A percentile compares a stretch with the other conserved stretches of the same genome.
Evolutionary conservation across 2,113 vertebrate genomes (phyloP).

Genomic region (Amblyopsis rosae): DNA sequence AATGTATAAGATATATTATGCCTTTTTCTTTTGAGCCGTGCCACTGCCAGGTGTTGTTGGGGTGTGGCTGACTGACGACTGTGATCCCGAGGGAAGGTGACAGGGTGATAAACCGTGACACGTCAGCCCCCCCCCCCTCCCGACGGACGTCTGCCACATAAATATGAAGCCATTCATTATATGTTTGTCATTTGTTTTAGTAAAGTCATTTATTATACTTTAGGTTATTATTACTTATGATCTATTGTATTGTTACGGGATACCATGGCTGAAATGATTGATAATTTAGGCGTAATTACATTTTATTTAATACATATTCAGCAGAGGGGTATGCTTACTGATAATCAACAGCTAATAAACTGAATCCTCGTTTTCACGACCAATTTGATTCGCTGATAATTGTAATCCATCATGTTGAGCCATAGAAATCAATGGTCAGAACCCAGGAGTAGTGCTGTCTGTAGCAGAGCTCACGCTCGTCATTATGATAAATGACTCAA

Average conservation of each 20-base stretch:
- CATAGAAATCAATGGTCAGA: conserved; percentile 40
- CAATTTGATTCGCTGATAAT: conserved; percentile 54
- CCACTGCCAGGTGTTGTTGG: conserved; percentile 9
- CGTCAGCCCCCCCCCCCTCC: conserved; percentile 29
- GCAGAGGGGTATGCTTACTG: conserved; percentile 15
- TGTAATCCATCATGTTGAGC: conserved; percentile 56
- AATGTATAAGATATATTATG: no score
- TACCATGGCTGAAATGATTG: conserved; percentile 20
- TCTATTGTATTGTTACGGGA: no score
- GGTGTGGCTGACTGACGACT: conserved; percentile 27
- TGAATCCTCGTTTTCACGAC: conserved; percentile 41
- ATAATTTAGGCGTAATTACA: conserved; percentile 33
- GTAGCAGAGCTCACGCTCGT: conserved; percentile 31
- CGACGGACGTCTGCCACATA: conserved; percentile 32
- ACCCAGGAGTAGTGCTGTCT: conserved; percentile 25
- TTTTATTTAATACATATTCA: conserved; percentile 33
- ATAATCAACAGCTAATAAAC: conserved; percentile 42
- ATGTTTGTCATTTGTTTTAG: conserved; percentile 28
- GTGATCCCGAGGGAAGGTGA: conserved; percentile 27
- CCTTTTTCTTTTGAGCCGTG: background rate
- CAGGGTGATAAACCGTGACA: conserved; percentile 34
- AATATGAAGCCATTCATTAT: conserved; percentile 31
- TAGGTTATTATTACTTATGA: no score
- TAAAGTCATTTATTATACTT: conserved; percentile 12
- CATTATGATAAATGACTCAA: conserved; percentile 72